phyloP scores from a whole-genome alignment of 2,797 vertebrate genomes.

The Liasis olivaceus region DNA sequence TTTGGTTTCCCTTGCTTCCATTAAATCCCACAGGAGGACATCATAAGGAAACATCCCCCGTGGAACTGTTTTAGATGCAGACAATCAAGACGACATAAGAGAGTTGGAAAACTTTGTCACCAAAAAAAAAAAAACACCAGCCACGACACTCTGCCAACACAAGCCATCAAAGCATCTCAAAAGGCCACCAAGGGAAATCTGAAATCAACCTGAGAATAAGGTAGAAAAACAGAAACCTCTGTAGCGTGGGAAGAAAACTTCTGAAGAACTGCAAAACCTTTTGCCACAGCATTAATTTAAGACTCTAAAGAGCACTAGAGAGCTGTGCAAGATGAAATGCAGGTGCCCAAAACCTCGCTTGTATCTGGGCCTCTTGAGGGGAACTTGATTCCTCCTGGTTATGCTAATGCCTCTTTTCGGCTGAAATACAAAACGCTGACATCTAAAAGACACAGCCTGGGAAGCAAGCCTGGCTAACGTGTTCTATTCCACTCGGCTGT shows the following conservation, averaged over 20 bases:
- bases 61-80: not conserved
- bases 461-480: conserved; percentile 28
- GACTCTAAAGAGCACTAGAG: not conserved
- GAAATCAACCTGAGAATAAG: not conserved
- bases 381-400: not conserved
- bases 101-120: not conserved
- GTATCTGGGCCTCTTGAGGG: not conserved
- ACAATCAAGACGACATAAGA: not conserved
- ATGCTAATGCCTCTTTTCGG: not conserved
- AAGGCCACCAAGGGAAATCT: not conserved
- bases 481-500: not conserved
- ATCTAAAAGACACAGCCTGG: not conserved
- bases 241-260: not conserved
- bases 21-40: too few relatives aligned
- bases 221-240: not conserved
- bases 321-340: not conserved
- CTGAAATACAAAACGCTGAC: not conserved
- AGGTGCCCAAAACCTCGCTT: not conserved
- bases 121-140: not conserved
- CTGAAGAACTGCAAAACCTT: not conserved
- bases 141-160: not conserved
- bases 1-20: too few relatives aligned
- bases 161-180: not conserved
- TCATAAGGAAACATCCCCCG: not conserved
- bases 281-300: not conserved